Evolutionary conservation across 2,797 vertebrate species (phyloP).

Genomic region (Siniperca obscura): DNA sequence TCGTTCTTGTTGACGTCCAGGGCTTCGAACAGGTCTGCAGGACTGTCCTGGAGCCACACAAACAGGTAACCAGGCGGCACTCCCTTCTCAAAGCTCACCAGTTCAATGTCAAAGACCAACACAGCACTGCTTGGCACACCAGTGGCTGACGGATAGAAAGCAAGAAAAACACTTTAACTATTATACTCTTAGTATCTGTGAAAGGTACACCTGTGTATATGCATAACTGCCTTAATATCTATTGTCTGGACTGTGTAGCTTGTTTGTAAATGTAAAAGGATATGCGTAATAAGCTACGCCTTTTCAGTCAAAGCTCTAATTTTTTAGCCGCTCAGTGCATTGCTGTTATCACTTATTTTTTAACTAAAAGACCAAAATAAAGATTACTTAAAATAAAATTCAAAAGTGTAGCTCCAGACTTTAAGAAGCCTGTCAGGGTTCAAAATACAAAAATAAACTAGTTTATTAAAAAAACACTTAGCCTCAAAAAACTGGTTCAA

Average conservation of each 20-base stretch:
- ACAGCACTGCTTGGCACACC: conserved; percentile 94
- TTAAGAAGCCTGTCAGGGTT: not conserved
- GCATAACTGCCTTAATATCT: not conserved
- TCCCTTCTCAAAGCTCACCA: conserved; percentile 91
- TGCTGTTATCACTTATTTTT: not conserved
- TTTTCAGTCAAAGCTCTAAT: not conserved
- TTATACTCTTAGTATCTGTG: not conserved
- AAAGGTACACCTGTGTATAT: not conserved
- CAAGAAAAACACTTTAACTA: conserved; percentile 4
- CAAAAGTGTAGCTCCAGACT: not conserved
- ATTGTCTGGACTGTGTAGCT: not conserved
- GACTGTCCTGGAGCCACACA: conserved; percentile 91
- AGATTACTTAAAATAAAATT: not conserved
- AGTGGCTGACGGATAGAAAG: conserved; percentile 66
- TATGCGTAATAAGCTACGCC: not conserved
- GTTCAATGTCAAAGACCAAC: conserved; percentile 92
- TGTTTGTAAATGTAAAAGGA: not conserved
- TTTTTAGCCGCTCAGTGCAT: too few species aligned
- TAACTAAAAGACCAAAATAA: not conserved
- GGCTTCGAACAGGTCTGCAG: conserved; percentile 85
- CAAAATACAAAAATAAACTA: not conserved
- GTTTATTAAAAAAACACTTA: not conserved
- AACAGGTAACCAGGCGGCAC: conserved; percentile 96
- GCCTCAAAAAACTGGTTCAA: not conserved
- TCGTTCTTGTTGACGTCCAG: conserved; percentile 91